phyloP scores from a whole-genome alignment of 2,888 invertebrate species.

The Cistogaster globosa region DNA sequence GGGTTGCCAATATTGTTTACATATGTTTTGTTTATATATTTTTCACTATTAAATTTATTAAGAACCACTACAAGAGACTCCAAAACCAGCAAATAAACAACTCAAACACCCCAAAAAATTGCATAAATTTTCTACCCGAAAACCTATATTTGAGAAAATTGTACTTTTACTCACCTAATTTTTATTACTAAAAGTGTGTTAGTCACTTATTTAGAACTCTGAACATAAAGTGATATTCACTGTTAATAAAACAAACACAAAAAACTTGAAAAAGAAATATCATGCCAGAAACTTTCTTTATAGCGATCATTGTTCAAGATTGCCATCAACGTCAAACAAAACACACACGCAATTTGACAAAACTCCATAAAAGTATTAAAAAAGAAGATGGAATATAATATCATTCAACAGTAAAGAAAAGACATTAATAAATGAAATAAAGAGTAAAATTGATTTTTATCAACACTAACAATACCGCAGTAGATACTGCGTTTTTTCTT shows the following conservation, averaged over 20 bases:
- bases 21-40: too few species aligned
- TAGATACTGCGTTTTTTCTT: constrained; percentile 46
- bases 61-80: too few species aligned
- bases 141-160: too few species aligned
- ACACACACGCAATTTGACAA: constrained; percentile 71
- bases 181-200: too few species aligned
- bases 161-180: too few species aligned
- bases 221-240: constrained; percentile 5
- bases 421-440: constrained; percentile 34
- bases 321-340: constrained; percentile 69
- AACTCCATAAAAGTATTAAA: constrained; percentile 44
- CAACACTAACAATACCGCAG: constrained; percentile 30
- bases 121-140: too few species aligned
- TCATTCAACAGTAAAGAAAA: constrained; percentile 56
- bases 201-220: neutral
- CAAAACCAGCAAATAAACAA: too few species aligned
- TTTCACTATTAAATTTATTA: too few species aligned
- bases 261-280: constrained; percentile 9
- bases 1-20: too few species aligned
- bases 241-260: constrained; percentile 39
- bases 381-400: constrained; percentile 37
- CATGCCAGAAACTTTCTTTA: too few species aligned
- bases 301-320: constrained; percentile 68
- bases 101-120: too few species aligned
- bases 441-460: constrained; percentile 67